A percentile compares a stretch with the other conserved stretches of the same genome.
phyloP scores from a whole-genome alignment of 2,113 vertebrate species.

The Cephalopholis sonnerati region DNA sequence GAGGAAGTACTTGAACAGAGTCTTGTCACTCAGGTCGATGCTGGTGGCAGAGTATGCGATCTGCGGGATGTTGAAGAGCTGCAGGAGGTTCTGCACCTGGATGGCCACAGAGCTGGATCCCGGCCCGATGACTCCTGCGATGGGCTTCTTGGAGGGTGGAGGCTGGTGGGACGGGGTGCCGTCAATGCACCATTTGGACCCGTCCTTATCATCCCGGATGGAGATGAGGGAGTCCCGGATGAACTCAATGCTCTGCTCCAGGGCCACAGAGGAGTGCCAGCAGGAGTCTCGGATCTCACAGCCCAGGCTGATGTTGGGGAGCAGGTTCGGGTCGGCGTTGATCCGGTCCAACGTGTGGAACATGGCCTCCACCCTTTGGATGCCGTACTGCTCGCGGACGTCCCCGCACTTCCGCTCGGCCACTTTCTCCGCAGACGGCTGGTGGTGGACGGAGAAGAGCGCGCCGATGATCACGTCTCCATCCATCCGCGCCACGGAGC shows the following conservation, averaged over 20 bases:
- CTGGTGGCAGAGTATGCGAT: slow-evolving; percentile 99
- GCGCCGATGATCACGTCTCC: slow-evolving; percentile 99
- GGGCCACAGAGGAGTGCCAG: slow-evolving; percentile 98
- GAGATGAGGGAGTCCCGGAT: slow-evolving; percentile 99
- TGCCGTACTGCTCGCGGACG: slow-evolving; percentile 98
- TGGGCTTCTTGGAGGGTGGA: slow-evolving; percentile 92
- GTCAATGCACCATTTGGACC: slow-evolving; percentile 92
- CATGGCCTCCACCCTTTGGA: slow-evolving; percentile 99
- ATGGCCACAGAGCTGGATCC: slow-evolving; percentile 99
- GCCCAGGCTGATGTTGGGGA: slow-evolving; percentile 97
- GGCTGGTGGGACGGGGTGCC: slow-evolving; percentile 88
- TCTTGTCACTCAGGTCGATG: slow-evolving; percentile 98
- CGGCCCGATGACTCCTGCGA: slow-evolving; percentile 96
- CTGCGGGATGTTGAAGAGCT: slow-evolving; percentile 99
- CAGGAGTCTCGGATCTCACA: slow-evolving; percentile 99
- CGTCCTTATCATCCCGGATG: slow-evolving; percentile 95
- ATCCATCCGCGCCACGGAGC: slow-evolving; percentile 96
- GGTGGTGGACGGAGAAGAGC: slow-evolving; percentile 98
- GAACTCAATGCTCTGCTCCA: slow-evolving; percentile 99
- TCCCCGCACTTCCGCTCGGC: slow-evolving; percentile 98
- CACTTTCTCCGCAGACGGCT: slow-evolving; percentile 96
- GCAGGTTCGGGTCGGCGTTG: slow-evolving; percentile 91
- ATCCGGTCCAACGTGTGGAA: slow-evolving; percentile 98
- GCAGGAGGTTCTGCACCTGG: slow-evolving; percentile 97
- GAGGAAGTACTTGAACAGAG: slow-evolving; percentile 97